Conservation (phyloP, 1,140 invertebrate species). For the Listronotus oregonensis region DNA sequence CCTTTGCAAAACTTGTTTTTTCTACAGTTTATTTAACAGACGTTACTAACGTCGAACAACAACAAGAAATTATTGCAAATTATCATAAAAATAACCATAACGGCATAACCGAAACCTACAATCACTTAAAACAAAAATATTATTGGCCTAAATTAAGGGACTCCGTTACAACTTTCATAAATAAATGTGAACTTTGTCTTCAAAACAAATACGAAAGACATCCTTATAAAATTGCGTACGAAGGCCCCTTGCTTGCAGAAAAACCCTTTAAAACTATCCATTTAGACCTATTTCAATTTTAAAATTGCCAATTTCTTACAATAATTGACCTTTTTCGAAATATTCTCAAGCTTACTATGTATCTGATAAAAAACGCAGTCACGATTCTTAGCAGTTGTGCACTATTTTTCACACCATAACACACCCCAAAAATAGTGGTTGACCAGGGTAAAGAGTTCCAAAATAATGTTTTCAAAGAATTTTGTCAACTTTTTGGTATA, state of each 20-base stretch:
- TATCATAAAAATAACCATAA: conserved; percentile 35
- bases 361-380: no score
- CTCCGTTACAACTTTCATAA: conserved; percentile 21
- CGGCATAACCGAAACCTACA: conserved; percentile 34
- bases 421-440: no score
- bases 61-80: conserved; percentile 16
- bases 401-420: no score
- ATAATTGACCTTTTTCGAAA: no score
- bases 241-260: conserved; percentile 37
- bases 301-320: conserved; percentile 39
- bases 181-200: conserved; percentile 37
- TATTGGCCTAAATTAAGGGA: conserved; percentile 35
- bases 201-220: conserved; percentile 36
- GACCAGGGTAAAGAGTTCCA: no score
- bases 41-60: conserved; percentile 10
- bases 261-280: conserved; percentile 46
- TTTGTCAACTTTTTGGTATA: no score
- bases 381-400: no score
- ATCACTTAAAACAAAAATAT: conserved; percentile 28
- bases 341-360: no score
- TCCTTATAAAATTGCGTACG: conserved; percentile 29
- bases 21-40: conserved; percentile 6
- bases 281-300: conserved; percentile 42
- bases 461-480: no score
- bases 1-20: not conserved